Conservation (phyloP, 2,797 vertebrate species). For the Semaprochilodus insignis region DNA sequence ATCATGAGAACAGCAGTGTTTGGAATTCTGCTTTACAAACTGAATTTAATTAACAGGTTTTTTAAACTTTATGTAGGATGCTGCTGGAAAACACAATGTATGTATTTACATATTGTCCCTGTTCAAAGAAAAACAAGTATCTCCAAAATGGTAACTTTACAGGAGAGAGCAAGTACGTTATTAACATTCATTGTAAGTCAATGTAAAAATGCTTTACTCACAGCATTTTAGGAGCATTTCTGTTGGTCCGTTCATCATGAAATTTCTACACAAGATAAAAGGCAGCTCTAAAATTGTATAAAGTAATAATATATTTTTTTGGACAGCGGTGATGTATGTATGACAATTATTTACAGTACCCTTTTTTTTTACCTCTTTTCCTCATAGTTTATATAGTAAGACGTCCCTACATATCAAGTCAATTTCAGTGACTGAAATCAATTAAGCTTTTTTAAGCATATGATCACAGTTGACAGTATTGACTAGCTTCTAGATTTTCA, state of each 20-base stretch:
- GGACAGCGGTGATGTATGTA: too few species aligned
- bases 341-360: not conserved
- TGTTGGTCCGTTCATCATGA: too few species aligned
- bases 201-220: too few species aligned
- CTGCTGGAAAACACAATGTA: not conserved
- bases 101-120: too few species aligned
- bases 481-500: not conserved
- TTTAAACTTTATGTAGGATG: not conserved
- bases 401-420: not conserved
- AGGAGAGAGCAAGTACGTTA: too few species aligned
- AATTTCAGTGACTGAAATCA: not conserved
- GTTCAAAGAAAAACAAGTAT: too few species aligned
- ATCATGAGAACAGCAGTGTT: not conserved
- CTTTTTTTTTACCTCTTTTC: not conserved
- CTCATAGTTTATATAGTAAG: not conserved
- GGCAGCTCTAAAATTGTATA: too few species aligned
- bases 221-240: too few species aligned
- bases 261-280: too few species aligned
- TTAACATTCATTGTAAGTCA: too few species aligned
- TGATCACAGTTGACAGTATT: not conserved
- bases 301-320: too few species aligned
- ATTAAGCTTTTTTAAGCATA: not conserved
- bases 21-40: constrained; percentile 15
- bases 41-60: not conserved
- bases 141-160: too few species aligned